phyloP scores from a whole-genome alignment of 1,140 invertebrate genomes.

The Reticulitermes speratus region DNA sequence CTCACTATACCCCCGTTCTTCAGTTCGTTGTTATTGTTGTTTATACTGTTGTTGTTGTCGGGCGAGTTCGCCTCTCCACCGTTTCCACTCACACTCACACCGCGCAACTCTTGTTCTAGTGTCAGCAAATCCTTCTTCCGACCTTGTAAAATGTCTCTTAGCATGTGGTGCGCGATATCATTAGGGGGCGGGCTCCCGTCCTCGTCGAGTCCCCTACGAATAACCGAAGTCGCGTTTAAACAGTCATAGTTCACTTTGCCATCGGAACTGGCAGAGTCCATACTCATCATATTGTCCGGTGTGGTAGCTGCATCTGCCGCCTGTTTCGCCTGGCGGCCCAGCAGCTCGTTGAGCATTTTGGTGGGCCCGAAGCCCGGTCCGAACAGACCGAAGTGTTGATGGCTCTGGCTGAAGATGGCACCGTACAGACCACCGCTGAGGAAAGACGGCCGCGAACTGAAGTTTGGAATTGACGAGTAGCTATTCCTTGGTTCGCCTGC shows the following conservation, averaged over 20 bases:
- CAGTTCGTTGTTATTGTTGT: slow-evolving; percentile 50
- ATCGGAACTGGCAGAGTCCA: slow-evolving; percentile 39
- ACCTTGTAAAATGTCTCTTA: slow-evolving; percentile 78
- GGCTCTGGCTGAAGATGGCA: slow-evolving; percentile 64
- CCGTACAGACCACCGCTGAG: slow-evolving; percentile 78
- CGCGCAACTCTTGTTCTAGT: slow-evolving; percentile 59
- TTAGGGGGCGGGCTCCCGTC: slow-evolving; percentile 40
- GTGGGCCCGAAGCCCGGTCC: slow-evolving; percentile 75
- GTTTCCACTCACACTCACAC: slow-evolving; percentile 39
- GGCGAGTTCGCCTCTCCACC: slow-evolving; percentile 48
- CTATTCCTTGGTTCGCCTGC: slow-evolving; percentile 90
- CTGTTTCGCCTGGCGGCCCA: slow-evolving; percentile 73
- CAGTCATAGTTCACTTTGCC: slow-evolving; percentile 40
- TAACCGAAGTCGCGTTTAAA: slow-evolving; percentile 38
- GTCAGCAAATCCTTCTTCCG: slow-evolving; percentile 73
- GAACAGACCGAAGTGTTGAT: slow-evolving; percentile 68
- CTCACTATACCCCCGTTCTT: slow-evolving; percentile 39
- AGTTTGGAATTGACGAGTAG: slow-evolving; percentile 84
- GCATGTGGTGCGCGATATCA: slow-evolving; percentile 68
- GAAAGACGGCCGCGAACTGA: slow-evolving; percentile 79
- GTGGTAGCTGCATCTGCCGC: slow-evolving; percentile 62
- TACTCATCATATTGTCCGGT: slow-evolving; percentile 54
- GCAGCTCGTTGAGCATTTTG: slow-evolving; percentile 81
- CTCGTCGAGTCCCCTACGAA: slow-evolving; percentile 40
- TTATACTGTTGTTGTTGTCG: slow-evolving; percentile 53